Percentiles rank a stretch among this genome's conserved stretches.
phyloP scores from a whole-genome alignment of 2,888 invertebrate genomes.

The Dendrolimus houi region DNA sequence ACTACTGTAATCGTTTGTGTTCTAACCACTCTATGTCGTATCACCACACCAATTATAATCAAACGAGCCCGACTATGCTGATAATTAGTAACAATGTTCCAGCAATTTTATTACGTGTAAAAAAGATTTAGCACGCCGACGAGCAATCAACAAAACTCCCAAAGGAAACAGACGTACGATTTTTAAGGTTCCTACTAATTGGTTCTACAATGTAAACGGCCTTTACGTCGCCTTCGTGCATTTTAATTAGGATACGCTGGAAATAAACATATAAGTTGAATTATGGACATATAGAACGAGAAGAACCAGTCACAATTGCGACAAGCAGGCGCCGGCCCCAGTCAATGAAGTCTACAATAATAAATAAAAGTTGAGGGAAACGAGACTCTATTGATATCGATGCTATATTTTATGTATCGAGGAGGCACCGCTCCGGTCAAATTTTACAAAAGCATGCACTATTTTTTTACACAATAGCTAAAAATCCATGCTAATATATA shows the following conservation, averaged over 20 bases:
- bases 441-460: background rate
- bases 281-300: slow-evolving; percentile 63
- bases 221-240: slow-evolving; percentile 54
- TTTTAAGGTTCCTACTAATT: slow-evolving; percentile 66
- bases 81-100: slow-evolving; percentile 25
- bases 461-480: too few species aligned
- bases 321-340: slow-evolving; percentile 60
- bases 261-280: slow-evolving; percentile 59
- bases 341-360: slow-evolving; percentile 65
- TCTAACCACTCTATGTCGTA: too few species aligned
- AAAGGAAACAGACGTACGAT: slow-evolving; percentile 55
- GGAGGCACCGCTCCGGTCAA: background rate
- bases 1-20: too few species aligned
- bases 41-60: too few species aligned
- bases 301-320: slow-evolving; percentile 72
- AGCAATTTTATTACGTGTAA: slow-evolving; percentile 36
- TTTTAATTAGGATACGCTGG: slow-evolving; percentile 63
- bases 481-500: too few species aligned
- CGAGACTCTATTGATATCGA: slow-evolving; percentile 43
- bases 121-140: slow-evolving; percentile 34
- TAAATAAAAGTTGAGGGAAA: slow-evolving; percentile 60
- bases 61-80: too few species aligned
- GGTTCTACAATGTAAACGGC: slow-evolving; percentile 63
- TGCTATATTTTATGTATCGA: slow-evolving; percentile 1
- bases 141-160: slow-evolving; percentile 34